A percentile compares a stretch with the other conserved stretches of the same genome.
Evolutionary conservation across 2,113 vertebrate genomes (phyloP).

Genomic region (Tychaedon coryphoeus): DNA sequence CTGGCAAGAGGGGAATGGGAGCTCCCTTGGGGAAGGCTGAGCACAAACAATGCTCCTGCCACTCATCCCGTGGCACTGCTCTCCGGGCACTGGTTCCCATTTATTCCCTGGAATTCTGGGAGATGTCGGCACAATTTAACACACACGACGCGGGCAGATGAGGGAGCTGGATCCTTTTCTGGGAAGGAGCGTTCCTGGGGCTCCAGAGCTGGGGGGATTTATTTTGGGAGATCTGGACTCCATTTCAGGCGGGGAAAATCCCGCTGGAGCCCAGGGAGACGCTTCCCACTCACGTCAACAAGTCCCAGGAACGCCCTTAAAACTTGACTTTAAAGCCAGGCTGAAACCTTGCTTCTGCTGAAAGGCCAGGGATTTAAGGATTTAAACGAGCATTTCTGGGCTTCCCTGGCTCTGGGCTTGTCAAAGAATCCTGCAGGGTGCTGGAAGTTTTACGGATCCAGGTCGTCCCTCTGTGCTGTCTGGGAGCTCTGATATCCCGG

Average conservation of each 20-base stretch:
- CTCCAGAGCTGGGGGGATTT: neutral
- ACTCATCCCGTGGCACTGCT: neutral
- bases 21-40: too few species aligned
- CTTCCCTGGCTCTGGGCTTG: neutral
- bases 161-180: constrained; percentile 6
- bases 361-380: neutral
- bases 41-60: neutral
- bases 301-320: neutral
- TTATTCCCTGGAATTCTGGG: constrained; percentile 26
- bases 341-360: neutral
- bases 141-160: constrained; percentile 28
- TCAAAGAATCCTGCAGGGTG: neutral
- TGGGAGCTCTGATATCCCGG: neutral
- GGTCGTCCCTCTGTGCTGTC: neutral
- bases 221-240: constrained; percentile 43
- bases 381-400: neutral
- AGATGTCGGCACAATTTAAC: constrained; percentile 18
- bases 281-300: neutral
- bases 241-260: constrained; percentile 8
- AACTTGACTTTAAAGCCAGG: constrained; percentile 15
- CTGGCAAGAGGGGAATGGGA: neutral
- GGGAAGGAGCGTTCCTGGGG: neutral
- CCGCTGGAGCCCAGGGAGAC: neutral
- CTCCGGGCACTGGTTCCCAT: constrained; percentile 47
- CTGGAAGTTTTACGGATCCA: neutral